A percentile compares a stretch with the other conserved stretches of the same genome.
Evolutionary conservation across 2,797 vertebrate genomes (phyloP).

Genomic region (Poecilia velifera): DNA sequence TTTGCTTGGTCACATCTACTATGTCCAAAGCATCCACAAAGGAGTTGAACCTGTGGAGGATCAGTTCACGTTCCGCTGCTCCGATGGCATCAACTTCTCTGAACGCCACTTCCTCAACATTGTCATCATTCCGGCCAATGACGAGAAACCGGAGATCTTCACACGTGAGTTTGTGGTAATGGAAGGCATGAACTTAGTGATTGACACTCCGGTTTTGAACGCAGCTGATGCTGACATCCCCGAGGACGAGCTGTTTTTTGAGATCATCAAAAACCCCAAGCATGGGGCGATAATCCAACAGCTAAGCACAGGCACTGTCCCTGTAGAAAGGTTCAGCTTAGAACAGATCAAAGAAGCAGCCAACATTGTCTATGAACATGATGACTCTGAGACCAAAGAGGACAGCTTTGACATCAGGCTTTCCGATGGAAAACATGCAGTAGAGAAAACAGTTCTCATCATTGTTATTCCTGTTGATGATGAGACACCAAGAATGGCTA

Average conservation of each 20-base stretch:
- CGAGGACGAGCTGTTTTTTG: constrained; percentile 83
- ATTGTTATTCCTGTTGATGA: constrained; percentile 88
- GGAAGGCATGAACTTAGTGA: constrained; percentile 91
- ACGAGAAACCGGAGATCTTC: constrained; percentile 88
- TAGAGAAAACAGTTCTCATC: constrained; percentile 84
- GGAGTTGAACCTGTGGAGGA: constrained; percentile 87
- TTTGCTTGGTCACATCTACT: constrained; percentile 79
- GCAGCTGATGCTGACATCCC: constrained; percentile 86
- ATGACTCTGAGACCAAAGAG: constrained; percentile 89
- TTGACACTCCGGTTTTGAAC: constrained; percentile 86
- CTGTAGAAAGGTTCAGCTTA: constrained; percentile 81
- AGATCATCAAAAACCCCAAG: constrained; percentile 83
- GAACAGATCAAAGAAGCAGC: constrained; percentile 88
- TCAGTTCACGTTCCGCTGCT: constrained; percentile 87
- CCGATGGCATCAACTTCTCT: constrained; percentile 89
- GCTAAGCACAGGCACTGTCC: constrained; percentile 79
- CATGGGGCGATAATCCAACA: constrained; percentile 87
- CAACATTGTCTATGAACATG: constrained; percentile 89
- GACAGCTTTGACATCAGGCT: constrained; percentile 87
- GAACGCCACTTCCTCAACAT: constrained; percentile 86
- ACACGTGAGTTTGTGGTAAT: constrained; percentile 87
- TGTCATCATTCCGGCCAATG: constrained; percentile 87
- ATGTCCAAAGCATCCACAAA: constrained; percentile 92
- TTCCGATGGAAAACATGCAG: constrained; percentile 84
- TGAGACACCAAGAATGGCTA: constrained; percentile 86